Evolutionary conservation across 1,140 invertebrate species (phyloP).

Genomic region (Riptortus pedestris): DNA sequence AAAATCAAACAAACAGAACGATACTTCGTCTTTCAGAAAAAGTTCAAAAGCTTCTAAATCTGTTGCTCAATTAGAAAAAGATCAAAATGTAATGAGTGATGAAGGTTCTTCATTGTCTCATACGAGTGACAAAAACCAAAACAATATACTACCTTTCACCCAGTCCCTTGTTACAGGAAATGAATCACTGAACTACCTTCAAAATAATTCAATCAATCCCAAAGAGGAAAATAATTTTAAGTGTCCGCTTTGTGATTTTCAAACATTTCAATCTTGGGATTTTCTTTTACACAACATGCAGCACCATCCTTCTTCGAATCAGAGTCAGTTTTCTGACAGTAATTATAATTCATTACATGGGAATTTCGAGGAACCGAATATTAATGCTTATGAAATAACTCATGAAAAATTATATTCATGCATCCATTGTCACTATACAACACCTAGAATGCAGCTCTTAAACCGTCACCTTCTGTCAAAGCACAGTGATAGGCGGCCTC

Average conservation of each 20-base stretch:
- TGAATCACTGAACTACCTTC: neutral
- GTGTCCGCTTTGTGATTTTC: neutral
- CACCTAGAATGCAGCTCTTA: neutral
- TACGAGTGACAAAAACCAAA: neutral
- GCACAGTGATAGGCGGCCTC: neutral
- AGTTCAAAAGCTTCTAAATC: neutral
- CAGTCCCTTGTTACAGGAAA: neutral
- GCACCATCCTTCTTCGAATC: neutral
- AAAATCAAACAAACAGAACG: neutral
- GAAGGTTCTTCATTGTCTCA: neutral
- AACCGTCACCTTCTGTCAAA: neutral
- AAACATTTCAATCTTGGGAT: neutral
- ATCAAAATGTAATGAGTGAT: too few relatives aligned
- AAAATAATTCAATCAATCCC: neutral
- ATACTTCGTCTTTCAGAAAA: neutral
- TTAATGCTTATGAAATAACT: too few relatives aligned
- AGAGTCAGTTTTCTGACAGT: neutral
- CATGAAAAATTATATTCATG: neutral
- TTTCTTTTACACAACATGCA: neutral
- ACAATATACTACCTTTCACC: neutral
- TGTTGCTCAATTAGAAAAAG: neutral
- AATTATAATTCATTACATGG: neutral
- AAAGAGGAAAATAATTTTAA: neutral
- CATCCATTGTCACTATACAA: neutral
- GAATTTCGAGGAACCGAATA: neutral